Base-by-base conservation (phyloP, 1,140 invertebrate species). In the Eupeodes corollae region DNA sequence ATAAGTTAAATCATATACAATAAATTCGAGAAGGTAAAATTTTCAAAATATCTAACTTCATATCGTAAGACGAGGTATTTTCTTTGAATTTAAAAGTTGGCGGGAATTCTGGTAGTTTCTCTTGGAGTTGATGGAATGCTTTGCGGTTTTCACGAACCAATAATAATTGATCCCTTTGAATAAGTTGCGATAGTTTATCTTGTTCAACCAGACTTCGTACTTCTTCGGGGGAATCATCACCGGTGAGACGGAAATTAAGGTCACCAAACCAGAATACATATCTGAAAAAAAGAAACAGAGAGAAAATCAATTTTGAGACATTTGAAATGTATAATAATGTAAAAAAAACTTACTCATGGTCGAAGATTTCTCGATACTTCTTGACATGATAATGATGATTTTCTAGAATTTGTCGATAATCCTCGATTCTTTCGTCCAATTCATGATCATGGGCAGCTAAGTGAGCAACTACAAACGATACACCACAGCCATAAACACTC, bases 211-310 rank as follows among this genome's bases (percentile, higher is more conserved):
- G 48, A 5, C 74, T 65, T 5, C 79, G 74, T 26, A 94, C 88
- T 51, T 86, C 81, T 47, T 76, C 70, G 0, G 82, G 72, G 1
- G 76, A 74, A 48, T 79, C 73, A 12, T 72, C 73, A 49, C 78
- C 78, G 16, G 80, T 63, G 9, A 95, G 72, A 1, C 93, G 82
- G 67, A 96, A 97, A 67, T 97, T 97, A 35, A 96, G 70, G 61
- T 96, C 92, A 2, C 93, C 93, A 54, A 95, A 79, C 90, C 91
- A 96, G 67, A 97, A 93, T 11, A 93, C 81, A 65, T 94, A 95
- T 59, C 88, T 91, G 65, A 46, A 74, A 26, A 26, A 26, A 5
- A 26, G 8, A 26, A 26, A 71, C 52, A 35, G 14, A 39, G 18
- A 42, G 6, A 16, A 31, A 26, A 42, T 10, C n/a, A 48, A 41